Evolutionary conservation across 2,797 vertebrate genomes (phyloP).

Genomic region (Percopsis omiscomaycus): DNA sequence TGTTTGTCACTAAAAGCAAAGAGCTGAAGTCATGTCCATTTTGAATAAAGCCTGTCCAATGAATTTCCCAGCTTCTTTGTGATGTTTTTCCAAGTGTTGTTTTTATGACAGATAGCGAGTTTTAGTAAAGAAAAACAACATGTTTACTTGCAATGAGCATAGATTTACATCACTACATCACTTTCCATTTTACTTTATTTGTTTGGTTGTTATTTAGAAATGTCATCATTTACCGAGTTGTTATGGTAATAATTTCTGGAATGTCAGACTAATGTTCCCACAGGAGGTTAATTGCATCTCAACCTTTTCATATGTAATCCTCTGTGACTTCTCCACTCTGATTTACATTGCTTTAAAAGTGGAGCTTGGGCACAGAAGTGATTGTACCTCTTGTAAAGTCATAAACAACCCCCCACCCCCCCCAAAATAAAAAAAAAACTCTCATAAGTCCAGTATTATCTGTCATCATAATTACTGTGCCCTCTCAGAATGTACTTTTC

Average conservation of each 20-base stretch:
- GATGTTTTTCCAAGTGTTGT: no score
- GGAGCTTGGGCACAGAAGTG: constrained; percentile 26
- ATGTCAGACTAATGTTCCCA: constrained; percentile 33
- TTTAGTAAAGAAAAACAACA: background rate
- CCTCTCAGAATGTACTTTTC: constrained; percentile 46
- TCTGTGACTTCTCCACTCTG: constrained; percentile 44
- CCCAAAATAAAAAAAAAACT: background rate
- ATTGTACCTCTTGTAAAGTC: constrained; percentile 43
- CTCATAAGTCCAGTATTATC: constrained; percentile 47
- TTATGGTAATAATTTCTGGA: constrained; percentile 27
- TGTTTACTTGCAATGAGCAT: background rate
- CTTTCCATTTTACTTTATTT: constrained; percentile 8
- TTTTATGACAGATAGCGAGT: no score
- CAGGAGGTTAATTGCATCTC: constrained; percentile 67
- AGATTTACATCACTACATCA: background rate
- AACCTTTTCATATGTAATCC: constrained; percentile 55
- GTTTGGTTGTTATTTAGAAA: constrained; percentile 12
- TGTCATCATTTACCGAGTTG: constrained; percentile 5
- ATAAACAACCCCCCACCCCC: constrained; percentile 5
- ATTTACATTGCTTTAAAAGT: constrained; percentile 53
- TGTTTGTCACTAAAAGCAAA: no score
- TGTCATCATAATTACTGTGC: constrained; percentile 55
- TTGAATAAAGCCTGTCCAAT: no score
- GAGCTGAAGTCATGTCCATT: no score
- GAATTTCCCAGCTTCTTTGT: no score